Base-by-base conservation (phyloP, 1,140 invertebrate genomes). In the Nephila pilipes region DNA sequence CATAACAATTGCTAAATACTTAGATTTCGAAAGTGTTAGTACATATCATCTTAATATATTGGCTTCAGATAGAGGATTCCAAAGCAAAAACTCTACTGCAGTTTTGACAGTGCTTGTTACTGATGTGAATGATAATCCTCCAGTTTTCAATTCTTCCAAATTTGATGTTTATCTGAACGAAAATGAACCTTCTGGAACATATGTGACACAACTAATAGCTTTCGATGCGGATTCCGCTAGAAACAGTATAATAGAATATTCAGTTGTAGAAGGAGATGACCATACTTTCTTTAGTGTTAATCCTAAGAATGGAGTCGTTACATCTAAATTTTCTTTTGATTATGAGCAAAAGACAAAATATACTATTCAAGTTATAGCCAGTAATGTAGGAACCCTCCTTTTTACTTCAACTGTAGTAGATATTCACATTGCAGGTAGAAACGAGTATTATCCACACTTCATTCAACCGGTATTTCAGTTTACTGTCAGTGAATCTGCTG, bases 381-480 rank as follows among this genome's bases (percentile, higher is more conserved):
- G 97, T 12, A 99, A 99, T 96, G 98, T 98, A 0, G 97, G 98
- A 94, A 98, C 98, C 0, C 96, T 96, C 54, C 97, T 98, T 97
- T 97, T 96, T 94, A 97, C 97, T 65, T 97, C 97, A 60, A 97
- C 97, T 2, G 96, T 96, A 94, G 97, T 98, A 0, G 95, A 96
- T 1, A 97, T 99, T 3, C 97, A 98, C 94, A 97, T 99, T 14
- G 97, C 97, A 0, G 98, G 98, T 0, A 97, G 98, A 0, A 99
- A 99, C 95, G 99, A 99, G 95, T 99, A 97, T 95, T 98, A 97
- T 95, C 99, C 99, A 0, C 97, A 97, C 94, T 99, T 99, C 95
- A 96, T 98, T 75, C 97, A 99, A 95, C 97, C 98, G 0, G 97
- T 98, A 0, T 99, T 99, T 95, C 97, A 98, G 94, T 98, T 99